Base-by-base conservation (phyloP, 37 sponge, comb jelly and placozoan genomes). In the Haliclona indistincta region DNA sequence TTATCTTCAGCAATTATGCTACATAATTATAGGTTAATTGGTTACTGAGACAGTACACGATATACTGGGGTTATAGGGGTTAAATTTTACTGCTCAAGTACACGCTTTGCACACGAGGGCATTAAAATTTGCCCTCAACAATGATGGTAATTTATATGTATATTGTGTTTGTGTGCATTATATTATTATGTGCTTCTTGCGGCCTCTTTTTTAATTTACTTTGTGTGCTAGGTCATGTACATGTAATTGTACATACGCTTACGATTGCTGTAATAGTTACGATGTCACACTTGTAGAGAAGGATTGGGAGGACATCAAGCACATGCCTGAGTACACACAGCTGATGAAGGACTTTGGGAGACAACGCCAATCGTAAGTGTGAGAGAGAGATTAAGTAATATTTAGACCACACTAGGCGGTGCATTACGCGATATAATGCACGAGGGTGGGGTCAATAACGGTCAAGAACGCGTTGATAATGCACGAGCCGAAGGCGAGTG, bases 261-360 rank as follows among this genome's bases (percentile, higher is more conserved):
- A n/a, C n/a, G n/a, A n/a, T n/a, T n/a, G n/a, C n/a, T n/a, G n/a
- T n/a, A n/a, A n/a, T n/a, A n/a, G n/a, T n/a, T n/a, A n/a, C n/a
- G n/a, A n/a, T n/a, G n/a, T n/a, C n/a, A n/a, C 63, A n/a, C 35
- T 17, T 70, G 35, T 65, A 93, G 94, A 93, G 62, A 85, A 79
- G 49, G 98, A 97, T 36, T 97, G 98, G 95, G 90, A 94, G 22
- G 98, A 94, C 69, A 89, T 97, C 30, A 80, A 54, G 67, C 88
- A 87, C 78, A 94, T 97, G 95, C 98, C 98, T 40, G 95, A 97
- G 49, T 88, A 94, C 64, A 23, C 36, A 2, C 85, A 84, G 39
- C 62, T 97, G 54, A 77, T 73, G 85, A 80, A 72, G 34, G 93
- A 97, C 71, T 97, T 97, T 70, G 84, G 76, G 39, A 53, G 70